Evolutionary conservation across 2,888 invertebrate species (phyloP).

Genomic region (Gymnocheta viridis): DNA sequence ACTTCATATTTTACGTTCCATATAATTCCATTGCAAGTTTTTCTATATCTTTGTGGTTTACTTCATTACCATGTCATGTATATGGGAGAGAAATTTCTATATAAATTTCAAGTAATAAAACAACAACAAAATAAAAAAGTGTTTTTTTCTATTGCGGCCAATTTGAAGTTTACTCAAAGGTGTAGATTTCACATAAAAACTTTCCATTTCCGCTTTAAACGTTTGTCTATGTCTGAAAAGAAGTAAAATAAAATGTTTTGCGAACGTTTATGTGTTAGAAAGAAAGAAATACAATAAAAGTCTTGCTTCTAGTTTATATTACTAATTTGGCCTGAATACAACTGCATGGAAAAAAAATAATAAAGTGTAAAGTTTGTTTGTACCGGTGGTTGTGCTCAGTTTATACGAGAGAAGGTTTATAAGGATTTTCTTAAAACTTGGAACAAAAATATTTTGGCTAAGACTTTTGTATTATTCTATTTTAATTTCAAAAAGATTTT

Average conservation of each 20-base stretch:
- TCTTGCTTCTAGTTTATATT: conserved; percentile 15
- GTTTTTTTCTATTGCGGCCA: conserved; percentile 23
- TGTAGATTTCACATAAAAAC: conserved; percentile 36
- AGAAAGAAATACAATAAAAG: not conserved
- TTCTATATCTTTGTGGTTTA: no score
- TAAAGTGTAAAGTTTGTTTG: not conserved
- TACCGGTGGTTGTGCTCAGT: not conserved
- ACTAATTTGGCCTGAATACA: conserved; percentile 37
- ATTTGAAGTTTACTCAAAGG: conserved; percentile 27
- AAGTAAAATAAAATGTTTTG: not conserved
- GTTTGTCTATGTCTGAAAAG: not conserved
- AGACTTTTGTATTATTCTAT: no score
- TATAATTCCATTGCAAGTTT: no score
- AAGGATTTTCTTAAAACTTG: no score
- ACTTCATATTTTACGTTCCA: no score
- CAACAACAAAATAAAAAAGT: not conserved
- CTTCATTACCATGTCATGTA: no score
- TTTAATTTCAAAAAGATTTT: no score
- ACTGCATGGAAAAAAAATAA: not conserved
- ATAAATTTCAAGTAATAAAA: no score
- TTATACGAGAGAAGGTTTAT: no score
- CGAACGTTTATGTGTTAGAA: not conserved
- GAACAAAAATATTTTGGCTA: no score
- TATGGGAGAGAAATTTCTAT: no score
- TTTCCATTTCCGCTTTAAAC: conserved; percentile 33